Conservation (phyloP, 1,140 invertebrate species). For the Diachasmimorpha longicaudata region DNA sequence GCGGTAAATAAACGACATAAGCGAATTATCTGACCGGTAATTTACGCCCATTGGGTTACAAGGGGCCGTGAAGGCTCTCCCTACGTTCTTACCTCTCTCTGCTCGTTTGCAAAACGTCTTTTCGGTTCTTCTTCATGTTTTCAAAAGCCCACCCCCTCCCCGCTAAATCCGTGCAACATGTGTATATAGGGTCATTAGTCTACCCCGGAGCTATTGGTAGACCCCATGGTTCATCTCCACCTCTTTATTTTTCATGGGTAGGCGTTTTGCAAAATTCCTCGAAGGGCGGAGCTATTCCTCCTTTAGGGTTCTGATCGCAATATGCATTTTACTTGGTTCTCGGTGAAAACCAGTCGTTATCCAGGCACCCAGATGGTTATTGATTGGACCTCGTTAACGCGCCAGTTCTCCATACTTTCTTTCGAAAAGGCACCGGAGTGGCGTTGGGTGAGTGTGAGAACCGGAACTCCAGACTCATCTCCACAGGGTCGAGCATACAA, state of each 20-base stretch:
- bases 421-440: neutral
- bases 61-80: neutral
- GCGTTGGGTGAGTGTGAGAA: conserved; percentile 42
- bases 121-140: neutral
- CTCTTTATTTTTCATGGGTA: conserved; percentile 3
- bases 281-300: conserved; percentile 24
- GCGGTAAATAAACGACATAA: neutral
- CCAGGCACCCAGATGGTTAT: conserved; percentile 39
- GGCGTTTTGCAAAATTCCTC: conserved; percentile 6
- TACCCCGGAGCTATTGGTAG: conserved; percentile 19
- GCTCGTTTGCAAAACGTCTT: conserved; percentile 17
- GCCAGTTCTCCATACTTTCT: conserved; percentile 35
- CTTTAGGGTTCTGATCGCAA: conserved; percentile 39
- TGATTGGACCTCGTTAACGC: conserved; percentile 51
- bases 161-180: neutral
- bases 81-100: neutral
- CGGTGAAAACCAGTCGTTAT: conserved; percentile 48
- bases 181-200: conserved; percentile 22
- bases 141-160: neutral
- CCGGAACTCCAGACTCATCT: conserved; percentile 33
- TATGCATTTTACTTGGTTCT: conserved; percentile 37
- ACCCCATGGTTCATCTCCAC: neutral
- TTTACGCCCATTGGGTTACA: conserved; percentile 23
- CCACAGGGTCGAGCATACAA: too few relatives aligned
- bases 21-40: neutral